Conservation (phyloP, 2,888 invertebrate species). For the Andricus quercusramuli region DNA sequence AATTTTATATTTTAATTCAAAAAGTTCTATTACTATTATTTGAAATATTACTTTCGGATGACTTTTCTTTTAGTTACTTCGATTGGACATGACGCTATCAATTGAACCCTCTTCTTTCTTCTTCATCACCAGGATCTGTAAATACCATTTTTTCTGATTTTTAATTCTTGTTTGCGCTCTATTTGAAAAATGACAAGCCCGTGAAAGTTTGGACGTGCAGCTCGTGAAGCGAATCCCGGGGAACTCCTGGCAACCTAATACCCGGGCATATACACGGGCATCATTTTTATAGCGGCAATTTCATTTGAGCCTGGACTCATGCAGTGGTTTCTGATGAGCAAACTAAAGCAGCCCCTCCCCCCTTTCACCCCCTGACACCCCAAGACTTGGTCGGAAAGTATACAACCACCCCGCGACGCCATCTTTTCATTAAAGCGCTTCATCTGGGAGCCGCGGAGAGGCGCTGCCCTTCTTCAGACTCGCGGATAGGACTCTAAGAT, state of each 20-base stretch:
- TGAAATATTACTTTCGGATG: no score
- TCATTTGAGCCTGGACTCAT: constrained; percentile 77
- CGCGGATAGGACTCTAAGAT: constrained; percentile 46
- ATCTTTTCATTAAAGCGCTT: constrained; percentile 77
- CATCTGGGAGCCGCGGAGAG: constrained; percentile 68
- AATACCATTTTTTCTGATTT: neutral
- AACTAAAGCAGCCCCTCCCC: constrained; percentile 59
- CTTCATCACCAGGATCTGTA: no score
- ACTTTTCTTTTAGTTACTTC: no score
- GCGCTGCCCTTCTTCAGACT: constrained; percentile 57
- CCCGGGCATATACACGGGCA: constrained; percentile 73
- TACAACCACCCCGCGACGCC: constrained; percentile 62
- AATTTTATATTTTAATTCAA: no score
- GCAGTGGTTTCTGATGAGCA: constrained; percentile 77
- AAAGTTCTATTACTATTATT: no score
- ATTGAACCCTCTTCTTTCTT: no score
- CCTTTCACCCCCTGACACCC: constrained; percentile 45
- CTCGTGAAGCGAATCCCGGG: constrained; percentile 56
- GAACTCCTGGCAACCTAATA: constrained; percentile 66
- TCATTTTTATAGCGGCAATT: constrained; percentile 77
- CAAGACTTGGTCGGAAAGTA: constrained; percentile 22
- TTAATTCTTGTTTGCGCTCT: neutral
- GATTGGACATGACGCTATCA: no score
- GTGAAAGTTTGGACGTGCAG: constrained; percentile 36
- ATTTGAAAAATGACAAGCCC: constrained; percentile 27